Base-by-base conservation (phyloP, 1,140 invertebrate species). In the Pollicipes pollicipes region DNA sequence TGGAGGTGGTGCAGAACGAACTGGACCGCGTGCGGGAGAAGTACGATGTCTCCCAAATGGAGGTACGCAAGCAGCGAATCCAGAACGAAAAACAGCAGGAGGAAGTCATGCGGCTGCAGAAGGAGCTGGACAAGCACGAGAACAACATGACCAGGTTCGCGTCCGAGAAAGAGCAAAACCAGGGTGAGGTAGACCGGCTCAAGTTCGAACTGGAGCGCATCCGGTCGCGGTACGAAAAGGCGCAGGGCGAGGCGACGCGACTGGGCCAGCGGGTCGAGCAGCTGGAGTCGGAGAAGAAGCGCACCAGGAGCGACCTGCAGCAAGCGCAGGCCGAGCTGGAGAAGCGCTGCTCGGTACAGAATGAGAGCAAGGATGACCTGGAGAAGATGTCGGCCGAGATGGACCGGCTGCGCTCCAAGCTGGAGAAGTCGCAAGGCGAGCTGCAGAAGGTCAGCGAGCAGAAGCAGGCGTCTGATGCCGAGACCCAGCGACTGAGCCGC, bases 181-280 rank as follows among this genome's bases (percentile, higher is more conserved):
- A 73, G 69, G 73, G 72, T 6, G 76, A 77, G 45, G 83, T 88
- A 74, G 91, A 93, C 74, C 88, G 91, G 77, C 86, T 88, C 28
- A 76, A 89, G n/a, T 88, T 88, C 31, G 92, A 95, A 81, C 83
- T 91, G 31, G 88, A 92, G 76, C 88, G 93, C 71, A 79, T 93
- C 27, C 92, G 92, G 79, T 92, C 95, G 66, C 93, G 93, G 81
- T 80, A 92, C 45, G 93, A 95, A 69, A 94, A 94, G 78, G 83
- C 88, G 31, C 85, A 92, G 63, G 87, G 84, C 87, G 73, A 74
- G 68, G 75, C 64, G 71, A 75, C 70, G 70, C 74, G 76, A 70
- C 69, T 71, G 58, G 67, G 73, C 63, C 69, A 75, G 29, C 74
- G 78, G 68, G 71, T 79, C 21, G 79, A 80, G 58, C 76, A 74